Evolutionary conservation across 1,140 invertebrate genomes (phyloP), one percentile per base, ranked within the genome.

Genomic region (Sminthurides bifidus): DNA sequence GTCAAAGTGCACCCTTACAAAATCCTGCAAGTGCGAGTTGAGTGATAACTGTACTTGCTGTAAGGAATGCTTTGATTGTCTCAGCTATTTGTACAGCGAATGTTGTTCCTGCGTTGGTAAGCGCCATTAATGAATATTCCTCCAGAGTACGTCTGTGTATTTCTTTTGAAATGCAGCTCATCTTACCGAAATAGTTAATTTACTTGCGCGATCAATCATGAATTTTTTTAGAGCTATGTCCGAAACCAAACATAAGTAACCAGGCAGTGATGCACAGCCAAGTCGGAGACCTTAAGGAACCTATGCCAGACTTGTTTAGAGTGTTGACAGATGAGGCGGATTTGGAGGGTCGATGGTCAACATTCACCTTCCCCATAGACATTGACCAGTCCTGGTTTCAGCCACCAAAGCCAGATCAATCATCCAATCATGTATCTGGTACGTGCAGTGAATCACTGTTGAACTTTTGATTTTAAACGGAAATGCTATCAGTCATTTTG

Each of bases 81-180:
- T 95, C 23, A 84, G 84, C 60, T 82, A 87, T 64, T 73, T 93
- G 6, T 95, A 91, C 68, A 82, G 81, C 59, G 89, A 95, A 70
- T 95, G 92, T 71, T 96, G 92, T 68, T 91, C 87, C 40, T 96
- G 92, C 77, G 86, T 95, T 64, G 88, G 87, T 91, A 73, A 80
- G 83, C 67, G 19, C n/a, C n/a, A n/a, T n/a, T n/a, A n/a, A n/a
- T n/a, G n/a, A n/a, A n/a, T n/a, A n/a, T n/a, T n/a, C n/a, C n/a
- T n/a, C n/a, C n/a, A n/a, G n/a, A n/a, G n/a, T n/a, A n/a, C n/a
- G n/a, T n/a, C n/a, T n/a, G n/a, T n/a, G n/a, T n/a, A n/a, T n/a
- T n/a, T n/a, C n/a, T n/a, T n/a, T n/a, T n/a, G n/a, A n/a, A n/a
- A n/a, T n/a, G n/a, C n/a, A n/a, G n/a, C n/a, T n/a, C n/a, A n/a